Base-by-base conservation (phyloP, 1,140 invertebrate species). In the Carcinoscorpius rotundicauda region DNA sequence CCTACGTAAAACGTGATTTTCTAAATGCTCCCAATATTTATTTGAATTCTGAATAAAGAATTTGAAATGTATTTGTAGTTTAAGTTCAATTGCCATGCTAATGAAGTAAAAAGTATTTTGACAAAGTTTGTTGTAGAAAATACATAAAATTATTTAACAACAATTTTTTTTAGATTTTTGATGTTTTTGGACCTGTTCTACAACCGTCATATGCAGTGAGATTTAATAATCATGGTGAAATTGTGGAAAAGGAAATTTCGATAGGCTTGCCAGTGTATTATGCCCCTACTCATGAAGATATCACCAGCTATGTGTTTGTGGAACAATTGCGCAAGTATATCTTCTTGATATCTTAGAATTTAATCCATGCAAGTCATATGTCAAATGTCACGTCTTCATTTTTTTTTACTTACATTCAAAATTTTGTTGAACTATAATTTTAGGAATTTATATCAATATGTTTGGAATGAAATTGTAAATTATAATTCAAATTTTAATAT, bases 181-280 rank as follows among this genome's bases (percentile, higher is more conserved):
- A 97, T 81, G 90, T 95, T 4, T 86, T 96, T 77, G 93, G 93
- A 4, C 80, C 83, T 72, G 86, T 93, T 0, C 78, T 77, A 0
- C 82, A 88, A 70, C 90, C 91, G 0, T 80, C 86, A 70, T 94
- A 94, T 76, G 85, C 85, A 66, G 81, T 93, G 3, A 79, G 90
- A 8, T 93, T 93, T 72, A 93, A 93, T 75, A 85, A 81, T n/a
- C 73, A 74, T 29, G 80, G 86, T 58, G 86, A 93, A 68, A 88
- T 90, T 66, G 72, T 80, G 9, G 80, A 84, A 49, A 82, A 81
- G 64, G 81, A 82, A 64, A 81, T 91, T 11, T 73, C 78, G 68
- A 69, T 82, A 56, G 87, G 86, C 61, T 81, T 82, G 74, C 77
- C 78, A n/a, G 88, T 93, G 3, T 93, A 85, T 76, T 89, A 84